A percentile compares a stretch with the other conserved stretches of the same genome.
Conservation (phyloP, 2,113 vertebrate genomes). For the Glaucidium brasilianum region DNA sequence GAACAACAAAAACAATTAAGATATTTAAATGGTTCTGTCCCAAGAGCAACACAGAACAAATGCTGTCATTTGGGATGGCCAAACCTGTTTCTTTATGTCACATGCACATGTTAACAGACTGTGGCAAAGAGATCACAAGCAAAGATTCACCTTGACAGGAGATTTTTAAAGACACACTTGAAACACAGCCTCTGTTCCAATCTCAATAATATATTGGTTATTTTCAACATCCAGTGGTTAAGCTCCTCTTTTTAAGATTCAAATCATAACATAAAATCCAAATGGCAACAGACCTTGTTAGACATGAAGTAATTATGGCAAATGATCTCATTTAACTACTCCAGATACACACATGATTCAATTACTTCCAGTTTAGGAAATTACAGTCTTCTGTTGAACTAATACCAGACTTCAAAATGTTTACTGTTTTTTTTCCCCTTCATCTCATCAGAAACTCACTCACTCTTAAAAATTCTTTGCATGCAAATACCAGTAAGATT, state of each 20-base stretch:
- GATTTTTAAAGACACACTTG: background rate
- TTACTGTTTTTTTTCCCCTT: background rate
- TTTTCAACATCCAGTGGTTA: background rate
- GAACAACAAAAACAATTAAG: background rate
- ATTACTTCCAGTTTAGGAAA: conserved; percentile 55
- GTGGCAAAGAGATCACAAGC: background rate
- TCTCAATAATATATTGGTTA: background rate
- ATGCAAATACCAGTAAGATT: background rate
- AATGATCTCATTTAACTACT: conserved; percentile 36
- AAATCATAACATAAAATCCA: background rate
- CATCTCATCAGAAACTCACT: background rate
- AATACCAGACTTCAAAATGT: background rate
- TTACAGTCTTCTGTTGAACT: background rate
- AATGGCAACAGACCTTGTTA: conserved; percentile 20
- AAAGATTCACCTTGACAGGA: background rate
- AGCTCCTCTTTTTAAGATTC: background rate
- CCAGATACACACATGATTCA: conserved; percentile 40
- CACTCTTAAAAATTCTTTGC: background rate
- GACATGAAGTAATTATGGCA: conserved; percentile 9
- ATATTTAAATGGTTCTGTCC: background rate
- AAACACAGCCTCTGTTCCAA: background rate
- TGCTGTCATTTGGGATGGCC: background rate
- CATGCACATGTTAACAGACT: background rate
- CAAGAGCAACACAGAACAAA: background rate
- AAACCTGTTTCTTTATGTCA: background rate